Base-by-base conservation (phyloP, 2,888 invertebrate species). In the Andricus quercusramuli region DNA sequence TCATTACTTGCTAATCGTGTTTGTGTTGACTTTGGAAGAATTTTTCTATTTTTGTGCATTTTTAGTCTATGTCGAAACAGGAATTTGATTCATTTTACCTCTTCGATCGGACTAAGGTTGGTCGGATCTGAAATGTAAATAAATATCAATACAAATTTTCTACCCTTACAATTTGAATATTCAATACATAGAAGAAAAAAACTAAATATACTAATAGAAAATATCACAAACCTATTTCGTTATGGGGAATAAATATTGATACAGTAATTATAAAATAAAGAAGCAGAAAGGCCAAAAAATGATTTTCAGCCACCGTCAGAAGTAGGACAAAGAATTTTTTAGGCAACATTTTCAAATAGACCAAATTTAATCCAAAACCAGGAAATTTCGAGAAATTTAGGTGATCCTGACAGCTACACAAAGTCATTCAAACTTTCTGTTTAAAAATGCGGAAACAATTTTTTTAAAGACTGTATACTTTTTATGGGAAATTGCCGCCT, bases 21-120 rank as follows among this genome's bases (percentile, higher is more conserved):
- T 1, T 74, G 74, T n/a, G 29, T 56, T 3, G 62, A 25, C 62
- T 25, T 62, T 15, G 62, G 25, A 25, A 44, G 1, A 74, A 20
- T 56, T 74, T 56, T 74, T 56, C 70, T 74, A 13, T 56, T 74
- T 56, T 74, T 74, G 56, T 74, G 29, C 74, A 74, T 74, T 32
- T 74, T 56, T 56, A 32, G 3, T 32, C 51, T 56, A 74, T 56
- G 15, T 25, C 22, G 15, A n/a, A 11, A 47, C 20, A 32, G 32
- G 22, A 67, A 41, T 29, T n/a, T 51, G 9, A 15, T 56, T 32
- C 32, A 74, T 32, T 32, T 32, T 56, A 74, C 11, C 11, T 70
- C 47, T 29, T 62, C 11, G 25, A 62, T 62, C 15, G 5, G 3
- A 56, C n/a, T 25, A 47, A 20, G 29, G 32, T 56, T 32, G 5